Percentiles rank a stretch among this genome's conserved stretches.
Evolutionary conservation across 2,797 vertebrate species (phyloP).

Genomic region (Hydrolagus colliei): DNA sequence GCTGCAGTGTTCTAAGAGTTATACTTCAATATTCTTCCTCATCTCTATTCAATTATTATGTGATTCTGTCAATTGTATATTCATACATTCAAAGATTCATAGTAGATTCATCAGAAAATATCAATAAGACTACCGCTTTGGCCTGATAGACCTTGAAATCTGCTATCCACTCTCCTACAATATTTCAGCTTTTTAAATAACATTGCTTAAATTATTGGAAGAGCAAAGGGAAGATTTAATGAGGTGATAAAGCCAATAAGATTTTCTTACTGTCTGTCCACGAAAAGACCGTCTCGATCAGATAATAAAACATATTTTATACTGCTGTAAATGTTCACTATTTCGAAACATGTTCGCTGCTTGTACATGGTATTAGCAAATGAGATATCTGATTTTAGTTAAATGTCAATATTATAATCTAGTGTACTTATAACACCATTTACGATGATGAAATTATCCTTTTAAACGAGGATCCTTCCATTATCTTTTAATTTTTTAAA

Average conservation of each 20-base stretch:
- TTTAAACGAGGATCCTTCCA: background rate
- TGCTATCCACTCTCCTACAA: background rate
- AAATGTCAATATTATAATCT: background rate
- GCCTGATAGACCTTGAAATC: background rate
- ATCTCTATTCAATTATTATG: background rate
- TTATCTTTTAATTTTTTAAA: no score
- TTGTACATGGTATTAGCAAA: background rate
- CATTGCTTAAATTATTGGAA: background rate
- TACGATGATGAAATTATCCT: background rate
- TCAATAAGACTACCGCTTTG: background rate
- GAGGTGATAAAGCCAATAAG: background rate
- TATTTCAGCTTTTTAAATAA: background rate
- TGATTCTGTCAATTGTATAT: background rate
- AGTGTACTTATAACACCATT: background rate
- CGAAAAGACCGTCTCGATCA: background rate
- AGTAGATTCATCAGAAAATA: background rate
- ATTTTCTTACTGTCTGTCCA: background rate
- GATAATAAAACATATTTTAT: constrained; percentile 7
- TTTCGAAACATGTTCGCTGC: background rate
- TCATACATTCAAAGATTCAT: no score
- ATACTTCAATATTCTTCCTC: background rate
- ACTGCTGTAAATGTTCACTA: background rate
- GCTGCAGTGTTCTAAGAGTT: background rate
- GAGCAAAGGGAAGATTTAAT: background rate
- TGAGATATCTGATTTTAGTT: background rate